Base-by-base conservation (phyloP, 2,888 invertebrate genomes). In the Heliconius hortense region DNA sequence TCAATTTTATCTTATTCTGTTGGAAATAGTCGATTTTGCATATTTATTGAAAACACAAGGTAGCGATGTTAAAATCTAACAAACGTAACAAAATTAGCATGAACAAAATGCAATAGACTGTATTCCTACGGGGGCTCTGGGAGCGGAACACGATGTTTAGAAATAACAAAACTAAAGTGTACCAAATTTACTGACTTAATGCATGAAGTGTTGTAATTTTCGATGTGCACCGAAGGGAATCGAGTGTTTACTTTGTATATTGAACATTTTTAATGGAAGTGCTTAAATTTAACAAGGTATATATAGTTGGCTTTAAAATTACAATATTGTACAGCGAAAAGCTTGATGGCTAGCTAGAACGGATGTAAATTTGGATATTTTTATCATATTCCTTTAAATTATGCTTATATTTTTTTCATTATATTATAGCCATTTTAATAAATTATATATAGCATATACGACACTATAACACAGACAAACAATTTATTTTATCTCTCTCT, bases 61-160 rank as follows among this genome's bases (percentile, higher is more conserved):
- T 74, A 72, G 75, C 76, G 79, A 77, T 81, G 79, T 79, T 80
- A 81, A 82, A 83, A 81, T 80, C 78, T 82, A 83, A 82, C 79
- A 81, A 77, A 81, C 78, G 81, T 83, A 85, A 85, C 82, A 80
- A 81, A 83, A 86, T 87, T 86, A 85, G 84, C 86, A 85, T 85
- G 82, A 84, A 85, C 82, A 84, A 84, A 87, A 85, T 84, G 83
- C 85, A 87, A 85, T 87, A 82, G 76, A 82, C 76, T 77, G 72
- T 78, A 78, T 77, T 81, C 84, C 85, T 82, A 78, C 73, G 83
- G 84, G 83, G 82, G 83, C 81, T 79, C 76, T 76, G 72, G 69
- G 74, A 75, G 74, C 80, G 81, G 79, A 79, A 77, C 74, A 81
- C 80, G 80, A 81, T 76, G 73, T 78, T 83, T 79, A 74, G 76